Base-by-base conservation (phyloP, 2,113 vertebrate species). In the Sorex fumeus region DNA sequence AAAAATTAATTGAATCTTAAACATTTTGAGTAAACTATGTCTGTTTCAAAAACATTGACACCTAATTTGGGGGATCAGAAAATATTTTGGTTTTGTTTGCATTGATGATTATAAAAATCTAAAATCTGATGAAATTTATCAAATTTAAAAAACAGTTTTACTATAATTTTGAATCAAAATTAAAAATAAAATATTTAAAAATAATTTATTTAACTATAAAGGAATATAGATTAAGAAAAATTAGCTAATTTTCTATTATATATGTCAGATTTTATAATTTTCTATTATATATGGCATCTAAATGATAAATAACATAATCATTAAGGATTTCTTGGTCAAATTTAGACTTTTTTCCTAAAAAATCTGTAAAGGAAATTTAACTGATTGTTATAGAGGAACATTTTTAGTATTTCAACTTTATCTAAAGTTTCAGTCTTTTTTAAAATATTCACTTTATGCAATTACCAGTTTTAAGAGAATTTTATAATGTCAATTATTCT, bases 181-280 rank as follows among this genome's bases (percentile, higher is more conserved):
- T 80, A 15, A 36, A 8, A 53, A 32, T 50, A 60, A 53, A 8
- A 34, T 1, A 66, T 11, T 5, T 13, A 34, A 83, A 57, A 19
- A n/a, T n/a, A n/a, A n/a, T n/a, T 16, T 53, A 28, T 47, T n/a
- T 80, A n/a, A 36, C 11, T 43, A 11, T 62, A 45, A n/a, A 23
- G 1, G 1, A 15, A 47, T 66, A 4, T 4, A 80, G 8, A 4
- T 82, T 40, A 83, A 82, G 28, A 19, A 0, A 87, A 28, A 36
- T 66, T 90, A 82, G 74, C 0, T 27, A 18, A 43, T 60, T 76
- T n/a, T 50, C 4, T 18, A 80, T 2, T 53, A 60, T 2, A 12
- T 66, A 70, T 94, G 10, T 11, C 34, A 89, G 47, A 34, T n/a
- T n/a, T n/a, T n/a, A n/a, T 27, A 18, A 43, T 60, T 76, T n/a